Base-by-base conservation (phyloP, 1,140 invertebrate genomes). In the Carposina sasakii region DNA sequence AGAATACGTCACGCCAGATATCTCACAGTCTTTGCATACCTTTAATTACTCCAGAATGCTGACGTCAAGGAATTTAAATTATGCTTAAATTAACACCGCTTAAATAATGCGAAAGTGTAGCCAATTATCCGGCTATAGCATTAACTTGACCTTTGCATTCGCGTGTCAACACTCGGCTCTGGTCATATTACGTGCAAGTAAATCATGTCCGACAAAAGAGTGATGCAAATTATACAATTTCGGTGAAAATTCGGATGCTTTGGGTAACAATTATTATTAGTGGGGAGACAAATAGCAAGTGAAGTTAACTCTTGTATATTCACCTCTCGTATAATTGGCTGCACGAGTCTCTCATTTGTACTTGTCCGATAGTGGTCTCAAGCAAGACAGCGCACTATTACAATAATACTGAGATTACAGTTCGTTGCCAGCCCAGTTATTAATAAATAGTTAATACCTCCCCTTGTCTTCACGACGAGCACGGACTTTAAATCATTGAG, bases 361-460 rank as follows among this genome's bases (percentile, higher is more conserved):
- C 51, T 51, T 63, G 63, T 67, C 61, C 55, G 39, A 39, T 43
- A 43, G 57, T 60, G 62, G 60, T 59, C 60, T 69, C 63, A 62
- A 52, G 53, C 48, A 46, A 37, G 63, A 61, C 69, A 73, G 60
- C 57, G 71, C 59, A 58, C 68, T 71, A 78, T 81, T 81, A 78
- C 59, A 69, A 73, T 74, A 75, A 73, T 73, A 55, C 67, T 61
- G 58, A 69, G 70, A 76, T 77, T 67, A 63, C 58, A 65, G 64
- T 57, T 63, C 66, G 50, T 61, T 57, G 36, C 57, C 39, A 64
- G 57, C 50, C 53, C 50, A 59, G 66, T 74, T 78, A 83, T 83
- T 81, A 78, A 75, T 76, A 76, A 76, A 76, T 76, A 70, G 62
- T 63, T 58, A 70, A 67, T 66, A 54, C 71, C 71, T 69, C 63